Percentiles rank a stretch among this genome's conserved stretches.
Evolutionary conservation across 2,888 invertebrate genomes (phyloP).

Genomic region (Euzophera pinguis): DNA sequence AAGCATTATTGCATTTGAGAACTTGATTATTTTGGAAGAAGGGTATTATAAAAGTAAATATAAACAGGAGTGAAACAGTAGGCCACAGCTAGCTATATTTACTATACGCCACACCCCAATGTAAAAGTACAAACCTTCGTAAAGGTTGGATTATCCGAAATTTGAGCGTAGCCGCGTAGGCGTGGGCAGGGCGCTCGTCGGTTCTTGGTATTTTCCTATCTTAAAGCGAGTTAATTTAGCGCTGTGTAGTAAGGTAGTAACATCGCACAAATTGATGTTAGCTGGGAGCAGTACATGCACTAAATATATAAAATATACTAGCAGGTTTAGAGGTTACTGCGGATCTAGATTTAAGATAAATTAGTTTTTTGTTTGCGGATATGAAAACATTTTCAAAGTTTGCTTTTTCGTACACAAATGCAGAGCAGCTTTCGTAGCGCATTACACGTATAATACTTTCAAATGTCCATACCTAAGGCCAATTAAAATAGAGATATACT

Average conservation of each 20-base stretch:
- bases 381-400: too few relatives aligned
- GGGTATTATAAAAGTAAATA: too few relatives aligned
- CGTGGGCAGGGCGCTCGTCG: conserved; percentile 25
- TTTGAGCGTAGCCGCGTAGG: conserved; percentile 27
- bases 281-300: conserved; percentile 47
- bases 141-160: neutral
- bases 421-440: too few relatives aligned
- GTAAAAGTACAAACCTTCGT: neutral
- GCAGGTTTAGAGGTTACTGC: neutral
- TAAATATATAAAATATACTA: conserved; percentile 22
- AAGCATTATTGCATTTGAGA: too few relatives aligned
- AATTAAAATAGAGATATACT: too few relatives aligned
- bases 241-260: conserved; percentile 32
- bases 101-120: neutral
- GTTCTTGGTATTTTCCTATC: conserved; percentile 34
- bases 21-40: too few relatives aligned
- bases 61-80: too few relatives aligned
- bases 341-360: too few relatives aligned
- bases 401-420: too few relatives aligned
- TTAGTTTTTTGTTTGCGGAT: neutral
- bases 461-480: too few relatives aligned
- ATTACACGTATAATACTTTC: too few relatives aligned
- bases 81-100: too few relatives aligned
- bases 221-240: conserved; percentile 40
- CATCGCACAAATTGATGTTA: conserved; percentile 38